A percentile compares a stretch with the other conserved stretches of the same genome.
These are phyloP conservation scores for Laupala kohalensis DNA, from an alignment of 1,140 invertebrate genomes.

Conservation along the genomic window DNA sequence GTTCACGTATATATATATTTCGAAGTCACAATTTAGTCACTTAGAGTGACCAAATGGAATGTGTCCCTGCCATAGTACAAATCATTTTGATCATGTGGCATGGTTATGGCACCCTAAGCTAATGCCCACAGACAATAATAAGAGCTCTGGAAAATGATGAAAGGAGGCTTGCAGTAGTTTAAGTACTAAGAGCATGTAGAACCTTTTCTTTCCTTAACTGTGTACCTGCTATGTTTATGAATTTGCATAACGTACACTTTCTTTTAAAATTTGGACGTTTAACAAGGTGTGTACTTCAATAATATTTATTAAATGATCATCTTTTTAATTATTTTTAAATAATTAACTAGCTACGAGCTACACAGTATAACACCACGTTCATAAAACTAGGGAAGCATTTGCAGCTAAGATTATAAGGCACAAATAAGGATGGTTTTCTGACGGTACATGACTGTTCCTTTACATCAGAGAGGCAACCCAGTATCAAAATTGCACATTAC, in stretches of 20 bases:
- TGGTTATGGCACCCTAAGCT: constrained; percentile 9
- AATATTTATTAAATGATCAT: neutral
- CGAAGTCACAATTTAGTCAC: neutral
- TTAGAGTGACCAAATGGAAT: constrained; percentile 12
- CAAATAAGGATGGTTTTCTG: constrained; percentile 18
- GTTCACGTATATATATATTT: too few species aligned
- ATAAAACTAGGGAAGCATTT: constrained; percentile 16
- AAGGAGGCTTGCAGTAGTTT: constrained; percentile 10
- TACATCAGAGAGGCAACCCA: constrained; percentile 10
- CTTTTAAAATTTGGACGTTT: neutral
- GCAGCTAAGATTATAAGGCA: constrained; percentile 17
- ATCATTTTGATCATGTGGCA: constrained; percentile 8
- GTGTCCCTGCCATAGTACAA: constrained; percentile 12
- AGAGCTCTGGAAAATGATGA: constrained; percentile 5
- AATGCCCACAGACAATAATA: constrained; percentile 11
- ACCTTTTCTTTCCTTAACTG: constrained; percentile 10
- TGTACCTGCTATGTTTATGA: constrained; percentile 5
- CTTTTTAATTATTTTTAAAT: constrained; percentile 3
- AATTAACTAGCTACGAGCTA: constrained; percentile 15
- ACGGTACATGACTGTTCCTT: constrained; percentile 14
- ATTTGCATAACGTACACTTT: constrained; percentile 9
- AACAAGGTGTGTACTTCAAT: neutral
- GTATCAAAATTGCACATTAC: constrained; percentile 3
- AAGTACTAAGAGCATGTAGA: constrained; percentile 13
- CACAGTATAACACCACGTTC: constrained; percentile 14